These are phyloP conservation scores for Eugnorisma glareosa DNA, from an alignment of 2,888 invertebrate genomes.

Conservation along the genomic window DNA sequence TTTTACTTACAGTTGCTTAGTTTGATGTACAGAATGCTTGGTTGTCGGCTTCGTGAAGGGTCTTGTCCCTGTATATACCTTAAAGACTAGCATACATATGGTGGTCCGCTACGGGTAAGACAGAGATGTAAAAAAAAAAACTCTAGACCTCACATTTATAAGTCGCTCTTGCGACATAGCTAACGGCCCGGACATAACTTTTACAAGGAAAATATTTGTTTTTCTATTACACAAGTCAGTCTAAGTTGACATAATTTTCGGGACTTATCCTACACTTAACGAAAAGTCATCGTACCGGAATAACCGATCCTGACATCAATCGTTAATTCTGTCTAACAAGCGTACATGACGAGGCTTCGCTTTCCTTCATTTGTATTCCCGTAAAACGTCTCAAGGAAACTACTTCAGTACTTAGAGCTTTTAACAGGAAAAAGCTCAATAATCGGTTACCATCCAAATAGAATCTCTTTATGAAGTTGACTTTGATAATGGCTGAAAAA, in stretches of 20 bases:
- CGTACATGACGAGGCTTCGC: constrained; percentile 4
- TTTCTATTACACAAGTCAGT: not conserved
- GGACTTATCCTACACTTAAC: not conserved
- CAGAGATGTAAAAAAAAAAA: not conserved
- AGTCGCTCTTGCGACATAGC: not conserved
- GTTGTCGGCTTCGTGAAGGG: no score
- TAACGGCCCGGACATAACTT: not conserved
- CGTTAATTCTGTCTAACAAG: constrained; percentile 30
- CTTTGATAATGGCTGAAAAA: not conserved
- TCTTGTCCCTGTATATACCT: no score
- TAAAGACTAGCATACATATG: no score
- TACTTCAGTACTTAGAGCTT: not conserved
- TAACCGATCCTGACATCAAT: constrained; percentile 16
- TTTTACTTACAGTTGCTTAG: no score
- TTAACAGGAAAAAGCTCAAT: not conserved
- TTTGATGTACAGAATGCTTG: no score
- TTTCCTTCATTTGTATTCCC: not conserved
- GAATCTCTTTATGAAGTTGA: not conserved
- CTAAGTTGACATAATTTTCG: not conserved
- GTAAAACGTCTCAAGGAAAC: constrained; percentile 14
- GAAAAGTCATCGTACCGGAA: not conserved
- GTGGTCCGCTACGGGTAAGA: not conserved
- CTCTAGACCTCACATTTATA: not conserved
- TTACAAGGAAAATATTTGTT: not conserved
- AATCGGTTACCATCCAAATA: not conserved